Base-by-base conservation (phyloP, 2,113 vertebrate genomes). In the Melanocharis versteri region DNA sequence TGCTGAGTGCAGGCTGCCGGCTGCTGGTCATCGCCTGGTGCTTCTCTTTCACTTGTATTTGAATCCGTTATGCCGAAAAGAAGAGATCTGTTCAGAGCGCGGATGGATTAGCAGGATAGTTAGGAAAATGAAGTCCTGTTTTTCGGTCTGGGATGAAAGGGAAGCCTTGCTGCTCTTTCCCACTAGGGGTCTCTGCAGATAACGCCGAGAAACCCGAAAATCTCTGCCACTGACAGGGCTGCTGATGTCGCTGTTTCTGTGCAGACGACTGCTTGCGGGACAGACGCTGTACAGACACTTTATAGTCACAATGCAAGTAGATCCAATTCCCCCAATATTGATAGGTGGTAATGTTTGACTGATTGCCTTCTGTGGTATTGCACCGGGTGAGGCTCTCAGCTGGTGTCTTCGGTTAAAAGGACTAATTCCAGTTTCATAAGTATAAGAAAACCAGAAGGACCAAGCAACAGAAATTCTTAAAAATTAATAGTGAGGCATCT, bases 61-160 rank as follows among this genome's bases (percentile, higher is more conserved):
- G 57, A 47, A 57, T 26, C 90, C 6, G 0, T 23, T 30, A 10
- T 4, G 48, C 40, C 37, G 23, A 71, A 81, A 82, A 72, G n/a
- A 23, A 28, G 48, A 10, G 9, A 17, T 64, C 30, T 40, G 5
- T 54, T 69, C 24, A 56, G 51, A 31, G 16, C 0, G 0, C 5
- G 13, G 40, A 5, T 23, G 33, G 39, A n/a, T 58, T 54, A 73
- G 18, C 17, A 50, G 19, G 17, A 15, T 12, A 27, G n/a, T 18
- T 31, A 28, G 23, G 53, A 72, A 77, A 83, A 57, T 20, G 9
- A 40, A 24, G 10, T 4, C n/a, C 6, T 8, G 6, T 37, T 56
- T 37, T 2, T 1, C 16, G 7, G 18, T 48, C 18, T 26, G 1
- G 3, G 19, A 57, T 83, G 53, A 70, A 79, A 57, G 1, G 3